phyloP scores from a whole-genome alignment of 30 jellyfish, hydroid and myxozoan species.

The Catostylus mosaicus region DNA sequence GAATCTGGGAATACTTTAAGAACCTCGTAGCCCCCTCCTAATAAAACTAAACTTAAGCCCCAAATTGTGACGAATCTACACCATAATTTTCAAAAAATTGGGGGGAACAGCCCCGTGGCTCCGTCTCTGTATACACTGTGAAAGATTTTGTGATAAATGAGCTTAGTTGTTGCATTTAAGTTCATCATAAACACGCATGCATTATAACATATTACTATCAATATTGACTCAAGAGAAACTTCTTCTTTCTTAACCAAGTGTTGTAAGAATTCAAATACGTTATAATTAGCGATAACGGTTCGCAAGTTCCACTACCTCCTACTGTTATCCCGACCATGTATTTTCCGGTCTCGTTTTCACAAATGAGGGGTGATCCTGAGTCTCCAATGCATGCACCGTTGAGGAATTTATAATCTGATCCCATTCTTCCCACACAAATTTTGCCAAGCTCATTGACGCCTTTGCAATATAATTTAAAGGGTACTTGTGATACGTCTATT shows the following conservation, averaged over 20 bases:
- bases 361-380: conserved; percentile 27
- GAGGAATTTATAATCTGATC: not conserved
- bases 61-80: too few species aligned
- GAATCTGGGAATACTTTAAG: too few species aligned
- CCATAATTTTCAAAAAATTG: too few species aligned
- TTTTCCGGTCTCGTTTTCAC: conserved; percentile 7
- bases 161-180: too few species aligned
- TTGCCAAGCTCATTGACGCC: not conserved
- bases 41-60: too few species aligned
- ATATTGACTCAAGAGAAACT: not conserved
- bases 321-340: not conserved
- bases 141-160: too few species aligned
- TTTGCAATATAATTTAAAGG: not conserved
- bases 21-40: too few species aligned
- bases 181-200: too few species aligned
- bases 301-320: conserved; percentile 12
- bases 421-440: not conserved
- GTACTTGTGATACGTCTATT: not conserved
- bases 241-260: not conserved
- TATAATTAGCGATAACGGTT: conserved; percentile 4
- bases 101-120: too few species aligned
- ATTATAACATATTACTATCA: too few species aligned
- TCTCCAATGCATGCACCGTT: conserved; percentile 41
- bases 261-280: conserved; percentile 2
- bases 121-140: too few species aligned